A percentile compares a stretch with the other conserved stretches of the same genome.
Conservation (phyloP, 1,140 invertebrate species). For the honey bee (Apis mellifera) region Amel_HAv3.1 CM009934.2:6922501-6923000, state of each 20-base stretch:
- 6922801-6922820: conserved; percentile 34
- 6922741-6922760: background rate
- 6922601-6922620: too few species aligned
- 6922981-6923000: background rate
- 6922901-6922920: background rate
- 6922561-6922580: too few species aligned
- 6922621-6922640: too few species aligned
- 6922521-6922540: too few species aligned
- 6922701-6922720: too few species aligned
- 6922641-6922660: too few species aligned
- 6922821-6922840: background rate
- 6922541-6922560: too few species aligned
- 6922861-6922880: background rate
- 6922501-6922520: too few species aligned
- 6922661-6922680: too few species aligned
- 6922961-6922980: background rate
- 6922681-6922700: too few species aligned
- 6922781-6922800: background rate
- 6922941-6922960: background rate
- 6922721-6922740: too few species aligned
- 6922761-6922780: background rate
- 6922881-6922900: background rate
- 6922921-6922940: background rate
- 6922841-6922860: background rate
- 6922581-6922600: too few species aligned